Evolutionary conservation across 2,113 vertebrate genomes (phyloP).

Genomic region (Laterallus jamaicensis): DNA sequence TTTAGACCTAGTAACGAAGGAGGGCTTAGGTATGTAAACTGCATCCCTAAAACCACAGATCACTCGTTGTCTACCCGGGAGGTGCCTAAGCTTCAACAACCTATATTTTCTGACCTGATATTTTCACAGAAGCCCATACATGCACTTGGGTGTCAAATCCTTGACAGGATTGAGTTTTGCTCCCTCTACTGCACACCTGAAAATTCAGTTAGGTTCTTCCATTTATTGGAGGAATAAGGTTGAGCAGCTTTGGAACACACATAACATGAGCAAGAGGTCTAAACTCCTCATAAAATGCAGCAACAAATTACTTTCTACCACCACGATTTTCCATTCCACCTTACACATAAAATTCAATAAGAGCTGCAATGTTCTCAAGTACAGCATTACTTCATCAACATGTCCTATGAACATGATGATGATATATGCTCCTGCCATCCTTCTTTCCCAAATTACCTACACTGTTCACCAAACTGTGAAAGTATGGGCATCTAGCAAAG

Average conservation of each 20-base stretch:
- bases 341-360: background rate
- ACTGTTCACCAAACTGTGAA: background rate
- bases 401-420: background rate
- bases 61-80: background rate
- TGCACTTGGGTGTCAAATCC: background rate
- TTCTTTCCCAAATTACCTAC: background rate
- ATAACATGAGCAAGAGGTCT: background rate
- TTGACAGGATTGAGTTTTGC: background rate
- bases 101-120: background rate
- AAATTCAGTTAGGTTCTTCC: background rate
- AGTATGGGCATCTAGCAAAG: background rate
- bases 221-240: background rate
- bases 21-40: background rate
- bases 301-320: background rate
- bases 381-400: background rate
- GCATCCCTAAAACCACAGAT: background rate
- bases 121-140: background rate
- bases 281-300: background rate
- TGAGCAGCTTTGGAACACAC: background rate
- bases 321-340: background rate
- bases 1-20: background rate
- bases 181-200: background rate
- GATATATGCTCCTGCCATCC: background rate
- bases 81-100: background rate
- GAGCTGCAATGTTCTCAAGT: background rate